Conservation (phyloP, 2,113 vertebrate genomes). For the Isurus oxyrinchus region DNA sequence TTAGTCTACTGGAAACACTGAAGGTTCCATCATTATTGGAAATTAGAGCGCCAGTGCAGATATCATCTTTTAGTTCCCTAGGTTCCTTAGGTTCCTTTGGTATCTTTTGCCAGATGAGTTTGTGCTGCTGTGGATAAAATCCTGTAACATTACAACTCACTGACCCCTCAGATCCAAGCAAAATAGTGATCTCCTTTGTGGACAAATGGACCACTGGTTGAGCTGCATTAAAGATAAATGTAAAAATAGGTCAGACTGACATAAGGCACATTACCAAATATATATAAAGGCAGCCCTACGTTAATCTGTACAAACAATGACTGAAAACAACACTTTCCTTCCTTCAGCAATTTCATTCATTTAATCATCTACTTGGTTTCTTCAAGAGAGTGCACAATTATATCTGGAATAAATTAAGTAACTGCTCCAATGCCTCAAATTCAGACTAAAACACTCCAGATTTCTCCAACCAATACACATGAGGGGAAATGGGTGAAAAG, state of each 20-base stretch:
- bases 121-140: conserved; percentile 42
- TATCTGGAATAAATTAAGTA: neutral
- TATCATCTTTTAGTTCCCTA: neutral
- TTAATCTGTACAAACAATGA: no score
- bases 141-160: conserved; percentile 36
- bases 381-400: neutral
- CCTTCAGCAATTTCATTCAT: neutral
- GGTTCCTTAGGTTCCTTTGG: neutral
- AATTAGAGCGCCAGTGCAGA: neutral
- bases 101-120: conserved; percentile 23
- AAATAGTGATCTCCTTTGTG: neutral
- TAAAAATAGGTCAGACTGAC: neutral
- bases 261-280: neutral
- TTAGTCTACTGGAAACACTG: conserved; percentile 41
- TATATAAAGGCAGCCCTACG: neutral
- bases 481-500: neutral
- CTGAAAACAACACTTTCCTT: neutral
- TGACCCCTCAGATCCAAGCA: neutral
- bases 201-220: neutral
- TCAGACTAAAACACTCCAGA: neutral
- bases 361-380: neutral
- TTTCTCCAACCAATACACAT: neutral
- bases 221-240: conserved; percentile 40
- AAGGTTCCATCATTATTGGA: conserved; percentile 42
- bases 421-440: neutral